These are phyloP conservation scores for Drosophila ercepeae DNA, from an alignment of 1,140 invertebrate genomes.

Conservation along the genomic window DNA sequence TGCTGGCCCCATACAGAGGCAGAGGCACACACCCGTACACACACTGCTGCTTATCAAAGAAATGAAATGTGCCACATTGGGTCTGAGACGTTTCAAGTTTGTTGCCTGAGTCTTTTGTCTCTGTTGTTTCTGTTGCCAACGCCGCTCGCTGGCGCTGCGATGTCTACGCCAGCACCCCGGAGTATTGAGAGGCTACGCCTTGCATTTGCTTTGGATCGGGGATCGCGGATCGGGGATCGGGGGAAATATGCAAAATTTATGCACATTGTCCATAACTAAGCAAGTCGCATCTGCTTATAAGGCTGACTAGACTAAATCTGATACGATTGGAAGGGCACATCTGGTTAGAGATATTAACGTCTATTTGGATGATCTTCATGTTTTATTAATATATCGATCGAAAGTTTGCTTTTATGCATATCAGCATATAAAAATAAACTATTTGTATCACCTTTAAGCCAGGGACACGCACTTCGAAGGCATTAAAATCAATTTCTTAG, in stretches of 20 bases:
- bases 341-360: neutral
- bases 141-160: conserved; percentile 63
- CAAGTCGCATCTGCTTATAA: conserved; percentile 4
- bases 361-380: neutral
- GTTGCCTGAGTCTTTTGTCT: conserved; percentile 73
- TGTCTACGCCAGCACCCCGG: conserved; percentile 54
- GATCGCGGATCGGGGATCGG: conserved; percentile 8
- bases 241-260: neutral
- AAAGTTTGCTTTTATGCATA: neutral
- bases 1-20: conserved; percentile 45
- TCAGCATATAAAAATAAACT: too few species aligned
- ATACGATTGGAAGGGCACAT: neutral
- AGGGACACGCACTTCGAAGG: neutral
- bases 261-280: neutral
- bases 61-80: conserved; percentile 70
- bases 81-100: conserved; percentile 58
- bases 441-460: neutral
- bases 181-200: conserved; percentile 20
- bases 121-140: conserved; percentile 72
- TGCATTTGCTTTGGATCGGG: conserved; percentile 27
- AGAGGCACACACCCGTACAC: conserved; percentile 17
- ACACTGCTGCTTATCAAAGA: conserved; percentile 61
- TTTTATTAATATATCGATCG: neutral
- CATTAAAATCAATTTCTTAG: neutral
- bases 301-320: neutral